A percentile compares a stretch with the other conserved stretches of the same genome.
Conservation (phyloP, 2,113 vertebrate species). For the Stomatorhinus ivindoensis region DNA sequence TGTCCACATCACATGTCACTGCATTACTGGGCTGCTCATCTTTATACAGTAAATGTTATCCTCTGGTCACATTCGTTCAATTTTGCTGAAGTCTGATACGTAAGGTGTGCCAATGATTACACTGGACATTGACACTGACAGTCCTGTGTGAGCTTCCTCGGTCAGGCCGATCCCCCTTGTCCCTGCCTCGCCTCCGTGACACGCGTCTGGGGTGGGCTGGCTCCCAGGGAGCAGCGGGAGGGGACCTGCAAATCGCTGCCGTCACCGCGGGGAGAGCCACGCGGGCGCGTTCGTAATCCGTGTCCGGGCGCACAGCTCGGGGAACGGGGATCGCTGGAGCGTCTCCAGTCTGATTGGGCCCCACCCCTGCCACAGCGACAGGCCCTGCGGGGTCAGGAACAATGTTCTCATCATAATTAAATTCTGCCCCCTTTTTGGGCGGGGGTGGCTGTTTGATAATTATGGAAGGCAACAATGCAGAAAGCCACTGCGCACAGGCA, state of each 20-base stretch:
- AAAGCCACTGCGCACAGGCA: conserved; percentile 72
- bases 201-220: neutral
- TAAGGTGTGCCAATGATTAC: neutral
- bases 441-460: conserved; percentile 67
- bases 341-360: conserved; percentile 29
- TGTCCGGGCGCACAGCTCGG: conserved; percentile 15
- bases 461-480: conserved; percentile 90
- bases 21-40: neutral
- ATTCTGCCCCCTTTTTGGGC: conserved; percentile 44
- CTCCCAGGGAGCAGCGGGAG: neutral
- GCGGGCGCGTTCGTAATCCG: neutral
- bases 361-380: conserved; percentile 39
- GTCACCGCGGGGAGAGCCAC: neutral
- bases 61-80: neutral
- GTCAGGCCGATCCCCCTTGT: neutral
- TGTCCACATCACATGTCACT: neutral
- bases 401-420: conserved; percentile 58
- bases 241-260: neutral
- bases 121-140: neutral
- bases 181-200: neutral
- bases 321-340: conserved; percentile 29
- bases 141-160: neutral
- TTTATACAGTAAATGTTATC: neutral
- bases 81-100: neutral
- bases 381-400: conserved; percentile 52